Base-by-base conservation (phyloP, 2,113 vertebrate species). In the Macquaria australasica region DNA sequence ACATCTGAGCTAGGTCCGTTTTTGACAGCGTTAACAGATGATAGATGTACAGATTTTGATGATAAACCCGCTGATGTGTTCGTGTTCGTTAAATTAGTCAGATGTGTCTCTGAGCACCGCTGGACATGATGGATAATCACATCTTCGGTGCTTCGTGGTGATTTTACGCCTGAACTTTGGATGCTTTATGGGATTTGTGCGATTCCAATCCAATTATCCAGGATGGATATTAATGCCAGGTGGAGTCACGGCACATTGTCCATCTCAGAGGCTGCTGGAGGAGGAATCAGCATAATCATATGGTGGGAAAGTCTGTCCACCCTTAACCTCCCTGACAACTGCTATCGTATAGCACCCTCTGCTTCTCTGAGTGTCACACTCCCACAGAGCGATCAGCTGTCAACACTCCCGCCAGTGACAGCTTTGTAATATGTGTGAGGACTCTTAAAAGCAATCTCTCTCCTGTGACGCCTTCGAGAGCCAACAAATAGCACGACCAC, bases 401-500 rank as follows among this genome's bases (percentile, higher is more conserved):
- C 90, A 85, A 70, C 91, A 55, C 81, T 51, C n/a, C 77, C 14
- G 23, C 70, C 74, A 58, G 63, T 73, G 83, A 88, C 88, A 64
- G 79, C 86, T 86, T 28, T 75, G 75, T 80, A 81, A 93, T 72
- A 79, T 68, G 79, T 85, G 86, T 74, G 79, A 92, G 68, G 48
- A 58, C 84, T 88, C 77, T 91, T 90, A 78, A 87, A 86, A 45
- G 81, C 81, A 91, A 86, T 88, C 85, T 86, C 75, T 64, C 45
- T 75, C 60, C 6, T 43, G 78, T 4, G 64, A 78, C 70, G 28
- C 83, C 64, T 67, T 63, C 37, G 16, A 81, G 79, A 87, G 74
- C 78, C 80, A 63, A 83, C 88, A 74, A 91, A 82, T 31, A 89
- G 81, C 88, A 34, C 31, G 0, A 67, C 56, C 83, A 28, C 67